phyloP scores from a whole-genome alignment of 2,113 vertebrate species.

The Gopherus flavomarginatus region DNA sequence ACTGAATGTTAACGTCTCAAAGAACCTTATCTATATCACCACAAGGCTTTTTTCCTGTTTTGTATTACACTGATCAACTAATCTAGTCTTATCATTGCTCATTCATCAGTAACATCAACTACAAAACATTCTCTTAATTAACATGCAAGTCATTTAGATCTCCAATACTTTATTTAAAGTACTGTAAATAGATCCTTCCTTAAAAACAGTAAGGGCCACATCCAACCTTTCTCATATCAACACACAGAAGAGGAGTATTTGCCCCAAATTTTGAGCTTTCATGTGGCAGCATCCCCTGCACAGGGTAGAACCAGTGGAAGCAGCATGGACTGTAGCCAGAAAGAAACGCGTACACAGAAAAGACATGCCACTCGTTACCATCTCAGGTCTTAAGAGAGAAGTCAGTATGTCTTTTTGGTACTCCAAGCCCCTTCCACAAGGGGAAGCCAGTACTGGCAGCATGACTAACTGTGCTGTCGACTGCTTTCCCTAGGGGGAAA shows the following conservation, averaged over 20 bases:
- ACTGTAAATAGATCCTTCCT: not conserved
- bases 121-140: constrained; percentile 9
- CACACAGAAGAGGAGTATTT: not conserved
- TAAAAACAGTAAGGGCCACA: not conserved
- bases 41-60: not conserved
- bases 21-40: not conserved
- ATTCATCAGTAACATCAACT: not conserved
- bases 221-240: not conserved
- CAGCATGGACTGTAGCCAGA: not conserved
- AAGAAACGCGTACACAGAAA: not conserved
- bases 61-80: constrained; percentile 21
- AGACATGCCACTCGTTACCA: not conserved
- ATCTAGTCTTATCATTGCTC: not conserved
- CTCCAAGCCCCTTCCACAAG: not conserved
- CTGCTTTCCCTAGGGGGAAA: not conserved
- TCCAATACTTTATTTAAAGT: not conserved
- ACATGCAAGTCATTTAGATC: not conserved
- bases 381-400: fast-evolving
- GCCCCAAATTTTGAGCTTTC: not conserved
- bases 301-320: fast-evolving
- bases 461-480: not conserved
- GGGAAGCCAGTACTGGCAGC: not conserved
- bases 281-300: not conserved
- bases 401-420: not conserved
- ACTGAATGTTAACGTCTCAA: constrained; percentile 19